These are phyloP conservation scores for Choristoneura fumiferana DNA, from an alignment of 1,140 invertebrate species.

Conservation along the genomic window DNA sequence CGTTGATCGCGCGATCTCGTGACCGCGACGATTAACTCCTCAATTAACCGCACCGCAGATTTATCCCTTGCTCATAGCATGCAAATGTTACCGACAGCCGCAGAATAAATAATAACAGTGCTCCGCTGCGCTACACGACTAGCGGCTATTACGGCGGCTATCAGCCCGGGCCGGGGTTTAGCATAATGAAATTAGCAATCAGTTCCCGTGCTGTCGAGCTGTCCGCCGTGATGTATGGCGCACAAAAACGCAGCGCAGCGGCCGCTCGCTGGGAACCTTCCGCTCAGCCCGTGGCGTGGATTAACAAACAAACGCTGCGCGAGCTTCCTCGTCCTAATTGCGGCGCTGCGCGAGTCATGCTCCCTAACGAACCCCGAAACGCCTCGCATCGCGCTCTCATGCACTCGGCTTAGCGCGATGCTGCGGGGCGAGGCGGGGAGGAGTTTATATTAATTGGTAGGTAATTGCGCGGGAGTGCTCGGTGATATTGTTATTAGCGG, in stretches of 20 bases:
- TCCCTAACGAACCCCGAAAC: constrained; percentile 2
- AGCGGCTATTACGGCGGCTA: not conserved
- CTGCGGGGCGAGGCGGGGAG: not conserved
- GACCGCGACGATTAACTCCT: not conserved
- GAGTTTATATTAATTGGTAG: constrained; percentile 30
- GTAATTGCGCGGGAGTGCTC: constrained; percentile 28
- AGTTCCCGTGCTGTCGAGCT: constrained; percentile 1
- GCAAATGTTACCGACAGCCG: constrained; percentile 14
- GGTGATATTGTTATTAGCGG: constrained; percentile 41
- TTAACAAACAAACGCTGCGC: not conserved
- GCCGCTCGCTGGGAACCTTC: not conserved
- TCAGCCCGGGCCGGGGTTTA: not conserved
- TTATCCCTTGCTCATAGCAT: constrained; percentile 13
- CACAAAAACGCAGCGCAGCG: not conserved
- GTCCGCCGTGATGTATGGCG: constrained; percentile 3
- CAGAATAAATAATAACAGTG: constrained; percentile 11
- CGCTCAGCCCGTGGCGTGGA: too few relatives aligned
- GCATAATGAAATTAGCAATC: constrained; percentile 17
- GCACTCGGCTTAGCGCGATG: too few relatives aligned
- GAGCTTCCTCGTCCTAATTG: constrained; percentile 1
- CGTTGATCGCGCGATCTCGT: not conserved
- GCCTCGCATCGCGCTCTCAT: not conserved
- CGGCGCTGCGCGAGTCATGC: not conserved
- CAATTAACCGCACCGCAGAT: constrained; percentile 8
- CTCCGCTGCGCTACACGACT: too few relatives aligned